These are phyloP conservation scores for Mimumesa dahlbomi DNA, from an alignment of 2,888 invertebrate genomes.

Conservation along the genomic window DNA sequence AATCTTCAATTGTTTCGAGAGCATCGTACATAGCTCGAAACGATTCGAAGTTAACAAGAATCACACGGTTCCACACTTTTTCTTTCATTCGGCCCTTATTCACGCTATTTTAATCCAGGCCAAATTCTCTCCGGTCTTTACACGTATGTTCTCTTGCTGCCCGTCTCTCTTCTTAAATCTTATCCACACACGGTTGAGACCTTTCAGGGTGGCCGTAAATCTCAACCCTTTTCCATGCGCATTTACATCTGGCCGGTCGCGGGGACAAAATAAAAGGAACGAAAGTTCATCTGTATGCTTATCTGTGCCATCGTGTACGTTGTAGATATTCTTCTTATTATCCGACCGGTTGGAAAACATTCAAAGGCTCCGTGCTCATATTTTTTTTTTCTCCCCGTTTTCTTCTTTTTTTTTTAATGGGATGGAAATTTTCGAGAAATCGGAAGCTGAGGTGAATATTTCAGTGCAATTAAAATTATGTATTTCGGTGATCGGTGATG, in stretches of 20 bases:
- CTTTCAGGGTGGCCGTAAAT: slow-evolving; percentile 50
- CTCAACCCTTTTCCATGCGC: slow-evolving; percentile 46
- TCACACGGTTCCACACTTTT: slow-evolving; percentile 2
- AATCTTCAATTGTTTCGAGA: too few relatives aligned
- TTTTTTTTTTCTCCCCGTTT: slow-evolving; percentile 35
- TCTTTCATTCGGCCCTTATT: background rate
- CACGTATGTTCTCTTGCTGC: background rate
- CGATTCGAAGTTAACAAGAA: too few relatives aligned
- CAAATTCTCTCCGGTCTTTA: slow-evolving; percentile 15
- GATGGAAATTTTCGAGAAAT: slow-evolving; percentile 32
- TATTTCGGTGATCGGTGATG: too few relatives aligned
- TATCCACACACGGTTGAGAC: slow-evolving; percentile 30
- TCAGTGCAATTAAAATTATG: too few relatives aligned
- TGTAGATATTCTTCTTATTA: slow-evolving; percentile 37
- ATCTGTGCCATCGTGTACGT: slow-evolving; percentile 48
- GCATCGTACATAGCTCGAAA: too few relatives aligned
- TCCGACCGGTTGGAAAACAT: slow-evolving; percentile 47
- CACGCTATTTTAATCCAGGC: slow-evolving; percentile 12
- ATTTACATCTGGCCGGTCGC: slow-evolving; percentile 45
- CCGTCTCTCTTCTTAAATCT: slow-evolving; percentile 20
- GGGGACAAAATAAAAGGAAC: slow-evolving; percentile 28
- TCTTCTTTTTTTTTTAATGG: slow-evolving; percentile 8
- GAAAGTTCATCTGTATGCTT: slow-evolving; percentile 48
- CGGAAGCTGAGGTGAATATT: slow-evolving; percentile 32
- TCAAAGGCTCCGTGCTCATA: slow-evolving; percentile 17